phyloP scores from a whole-genome alignment of 2,888 invertebrate genomes.

The Oscheius sp. region DNA sequence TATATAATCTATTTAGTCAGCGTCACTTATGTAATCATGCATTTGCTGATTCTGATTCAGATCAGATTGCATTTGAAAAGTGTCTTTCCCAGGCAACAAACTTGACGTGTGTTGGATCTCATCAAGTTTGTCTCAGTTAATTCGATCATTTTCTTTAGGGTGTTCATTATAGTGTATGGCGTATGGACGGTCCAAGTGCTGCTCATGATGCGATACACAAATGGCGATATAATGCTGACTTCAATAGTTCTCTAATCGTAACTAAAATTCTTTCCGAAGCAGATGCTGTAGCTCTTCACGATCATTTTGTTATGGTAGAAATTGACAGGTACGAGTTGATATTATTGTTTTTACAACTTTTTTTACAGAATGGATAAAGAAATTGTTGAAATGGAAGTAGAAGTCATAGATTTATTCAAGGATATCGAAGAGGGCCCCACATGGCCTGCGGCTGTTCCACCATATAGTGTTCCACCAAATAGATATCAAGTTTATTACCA shows the following conservation, averaged over 20 bases:
- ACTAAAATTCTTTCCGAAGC: constrained; percentile 71
- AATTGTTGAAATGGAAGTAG: constrained; percentile 71
- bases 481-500: constrained; percentile 72
- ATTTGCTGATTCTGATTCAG: constrained; percentile 44
- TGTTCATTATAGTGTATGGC: constrained; percentile 45
- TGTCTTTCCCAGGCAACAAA: constrained; percentile 64
- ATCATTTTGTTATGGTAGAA: constrained; percentile 64
- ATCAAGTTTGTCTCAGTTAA: constrained; percentile 40
- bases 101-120: constrained; percentile 52
- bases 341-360: not conserved
- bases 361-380: constrained; percentile 60
- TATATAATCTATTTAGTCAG: constrained; percentile 46
- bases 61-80: constrained; percentile 63
- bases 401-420: constrained; percentile 71
- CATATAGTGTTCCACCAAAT: constrained; percentile 78
- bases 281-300: constrained; percentile 71
- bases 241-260: constrained; percentile 70
- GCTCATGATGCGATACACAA: constrained; percentile 51
- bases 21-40: constrained; percentile 55
- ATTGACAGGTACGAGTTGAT: constrained; percentile 36
- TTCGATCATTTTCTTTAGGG: constrained; percentile 27
- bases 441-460: constrained; percentile 83
- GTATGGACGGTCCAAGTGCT: constrained; percentile 48
- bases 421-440: constrained; percentile 73
- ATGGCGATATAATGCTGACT: constrained; percentile 41